Base-by-base conservation (phyloP, 2,888 invertebrate genomes). In the Philopedon plagiatum region DNA sequence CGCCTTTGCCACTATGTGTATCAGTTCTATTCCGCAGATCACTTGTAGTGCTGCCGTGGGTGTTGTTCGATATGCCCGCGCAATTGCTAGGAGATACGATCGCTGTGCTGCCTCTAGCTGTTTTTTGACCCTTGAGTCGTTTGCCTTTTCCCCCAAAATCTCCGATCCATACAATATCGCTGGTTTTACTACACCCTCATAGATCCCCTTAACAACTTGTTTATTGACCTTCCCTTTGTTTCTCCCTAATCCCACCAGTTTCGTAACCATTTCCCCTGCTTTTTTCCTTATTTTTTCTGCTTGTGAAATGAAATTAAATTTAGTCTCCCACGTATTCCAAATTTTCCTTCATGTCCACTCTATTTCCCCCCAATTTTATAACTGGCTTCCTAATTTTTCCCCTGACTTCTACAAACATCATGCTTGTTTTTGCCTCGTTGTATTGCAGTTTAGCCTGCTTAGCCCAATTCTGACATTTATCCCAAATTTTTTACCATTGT, bases 121-220 rank as follows among this genome's bases (percentile, higher is more conserved):
- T 68, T 51, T 76, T 32, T 39, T 41, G 4, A 77, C 37, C 26
- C 73, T 61, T 0, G 44, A 34, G 44, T 75, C 71, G 8, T n/a
- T 51, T 15, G 67, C 74, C 15, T 68, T 72, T 0, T 18, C 23
- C 7, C 77, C 77, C 76, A 77, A 79, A 5, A 78, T 65, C 19
- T 76, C 76, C 1, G 68, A 51, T 7, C 71, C 78, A 62, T 78
- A 77, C 15, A 69, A 4, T 2, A 68, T 9, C 2, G 61, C 68
- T 15, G 23, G 46, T 18, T 61, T 19, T 1, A 51, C 72, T 72
- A 75, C 62, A 18, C 51, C 11, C 21, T 64, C 57, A 67, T 58
- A 54, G 0, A 64, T 60, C 5, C 2, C n/a, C 11, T 56, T 71
- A 0, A 19, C 23, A 5, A 46, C 57, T 18, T 54, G 26, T 56